Conservation (phyloP, 2,888 invertebrate species). For the Athrips mouffetella region DNA sequence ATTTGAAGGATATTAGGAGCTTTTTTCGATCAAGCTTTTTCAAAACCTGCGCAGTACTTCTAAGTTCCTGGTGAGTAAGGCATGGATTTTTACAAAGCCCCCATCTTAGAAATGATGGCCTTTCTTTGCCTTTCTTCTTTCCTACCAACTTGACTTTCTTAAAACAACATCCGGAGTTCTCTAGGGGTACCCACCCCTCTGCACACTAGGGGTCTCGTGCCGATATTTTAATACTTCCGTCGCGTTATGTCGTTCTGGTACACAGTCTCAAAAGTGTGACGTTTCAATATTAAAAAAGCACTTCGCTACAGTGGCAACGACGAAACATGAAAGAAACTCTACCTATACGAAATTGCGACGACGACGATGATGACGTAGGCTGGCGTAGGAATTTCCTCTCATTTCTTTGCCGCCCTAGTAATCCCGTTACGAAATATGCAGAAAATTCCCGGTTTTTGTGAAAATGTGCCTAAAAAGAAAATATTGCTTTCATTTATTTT, state of each 20-base stretch:
- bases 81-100: conserved; percentile 53
- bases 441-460: conserved; percentile 69
- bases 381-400: conserved; percentile 16
- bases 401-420: conserved; percentile 46
- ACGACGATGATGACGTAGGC: background rate
- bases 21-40: conserved; percentile 26
- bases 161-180: too few relatives aligned
- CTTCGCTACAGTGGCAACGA: background rate
- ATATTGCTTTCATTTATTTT: conserved; percentile 27
- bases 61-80: conserved; percentile 47
- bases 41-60: conserved; percentile 25
- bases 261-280: conserved; percentile 43
- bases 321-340: too few relatives aligned
- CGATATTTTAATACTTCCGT: background rate
- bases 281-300: conserved; percentile 30
- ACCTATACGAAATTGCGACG: background rate
- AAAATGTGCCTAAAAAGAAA: conserved; percentile 38
- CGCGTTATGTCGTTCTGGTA: conserved; percentile 39
- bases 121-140: conserved; percentile 6
- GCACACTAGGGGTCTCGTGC: too few relatives aligned
- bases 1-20: conserved; percentile 23
- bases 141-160: too few relatives aligned
- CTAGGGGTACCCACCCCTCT: too few relatives aligned
- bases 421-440: conserved; percentile 60
- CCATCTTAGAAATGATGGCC: conserved; percentile 26